Conservation (phyloP, 2,113 vertebrate genomes). For the Syngnathoides biaculeatus region DNA sequence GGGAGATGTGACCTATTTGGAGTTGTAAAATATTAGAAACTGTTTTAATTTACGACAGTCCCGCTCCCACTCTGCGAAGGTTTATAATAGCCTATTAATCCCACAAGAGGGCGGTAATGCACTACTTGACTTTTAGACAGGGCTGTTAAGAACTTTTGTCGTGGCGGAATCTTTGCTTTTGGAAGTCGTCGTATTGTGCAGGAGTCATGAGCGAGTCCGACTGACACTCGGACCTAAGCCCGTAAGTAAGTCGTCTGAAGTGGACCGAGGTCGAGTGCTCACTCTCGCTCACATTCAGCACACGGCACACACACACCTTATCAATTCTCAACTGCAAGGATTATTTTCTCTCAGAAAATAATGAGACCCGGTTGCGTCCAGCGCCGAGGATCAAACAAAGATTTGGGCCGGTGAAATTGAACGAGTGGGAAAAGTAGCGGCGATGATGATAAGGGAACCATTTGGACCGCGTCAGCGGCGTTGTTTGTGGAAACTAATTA, state of each 20-base stretch:
- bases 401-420: slow-evolving; percentile 18
- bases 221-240: neutral
- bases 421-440: slow-evolving; percentile 7
- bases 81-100: too few species aligned
- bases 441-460: slow-evolving; percentile 44
- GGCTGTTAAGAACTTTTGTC: too few species aligned
- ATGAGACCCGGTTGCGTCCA: slow-evolving; percentile 14
- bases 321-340: slow-evolving; percentile 5
- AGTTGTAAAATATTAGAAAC: too few species aligned
- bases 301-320: neutral
- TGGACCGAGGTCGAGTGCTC: neutral
- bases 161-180: too few species aligned
- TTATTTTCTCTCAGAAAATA: slow-evolving; percentile 13
- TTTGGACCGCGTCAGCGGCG: slow-evolving; percentile 38
- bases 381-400: slow-evolving; percentile 7
- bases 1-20: too few species aligned
- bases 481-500: slow-evolving; percentile 49
- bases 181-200: neutral
- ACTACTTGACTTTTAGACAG: too few species aligned
- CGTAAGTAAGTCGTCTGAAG: neutral
- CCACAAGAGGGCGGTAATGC: too few species aligned
- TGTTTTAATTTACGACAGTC: too few species aligned
- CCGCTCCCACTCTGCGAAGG: too few species aligned
- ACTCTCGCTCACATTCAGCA: neutral
- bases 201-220: neutral